phyloP scores from a whole-genome alignment of 2,797 vertebrate genomes.

The Tauraco hartlaubi region DNA sequence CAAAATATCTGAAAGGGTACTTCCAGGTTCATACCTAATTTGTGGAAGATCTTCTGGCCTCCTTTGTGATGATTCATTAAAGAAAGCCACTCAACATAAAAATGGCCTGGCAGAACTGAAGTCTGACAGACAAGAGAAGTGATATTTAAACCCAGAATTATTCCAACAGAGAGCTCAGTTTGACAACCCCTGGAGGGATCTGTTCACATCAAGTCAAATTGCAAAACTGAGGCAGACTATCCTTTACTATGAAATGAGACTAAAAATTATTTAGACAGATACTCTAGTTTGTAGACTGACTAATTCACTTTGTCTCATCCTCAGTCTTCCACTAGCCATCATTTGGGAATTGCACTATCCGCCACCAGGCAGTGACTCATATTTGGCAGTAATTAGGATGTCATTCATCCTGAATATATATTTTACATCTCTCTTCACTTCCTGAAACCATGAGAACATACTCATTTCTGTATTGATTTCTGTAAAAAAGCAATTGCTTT shows the following conservation, averaged over 20 bases:
- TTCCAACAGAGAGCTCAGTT: conserved; percentile 40
- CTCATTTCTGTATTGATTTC: neutral
- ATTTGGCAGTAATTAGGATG: conserved; percentile 37
- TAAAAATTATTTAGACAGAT: conserved; percentile 63
- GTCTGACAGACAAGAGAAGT: conserved; percentile 34
- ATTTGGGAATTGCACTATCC: neutral
- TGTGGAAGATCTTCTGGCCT: neutral
- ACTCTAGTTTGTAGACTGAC: conserved; percentile 51
- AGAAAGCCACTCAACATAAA: neutral
- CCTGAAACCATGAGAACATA: neutral
- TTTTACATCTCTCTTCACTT: neutral
- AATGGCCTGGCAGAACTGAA: conserved; percentile 33
- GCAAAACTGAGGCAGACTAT: conserved; percentile 48
- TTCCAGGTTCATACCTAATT: neutral
- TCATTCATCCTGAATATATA: conserved; percentile 6
- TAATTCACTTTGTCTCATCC: conserved; percentile 29
- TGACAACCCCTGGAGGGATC: conserved; percentile 55
- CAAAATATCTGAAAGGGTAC: neutral
- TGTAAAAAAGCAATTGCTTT: neutral
- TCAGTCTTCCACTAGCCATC: neutral
- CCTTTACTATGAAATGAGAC: conserved; percentile 42
- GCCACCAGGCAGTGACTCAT: conserved; percentile 10
- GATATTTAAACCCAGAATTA: conserved; percentile 55
- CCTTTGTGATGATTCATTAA: conserved; percentile 3
- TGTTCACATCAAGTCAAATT: conserved; percentile 55